Evolutionary conservation across 2,888 invertebrate species (phyloP), one percentile per base, ranked within the genome.

Genomic region (Odontocerum albicorne): DNA sequence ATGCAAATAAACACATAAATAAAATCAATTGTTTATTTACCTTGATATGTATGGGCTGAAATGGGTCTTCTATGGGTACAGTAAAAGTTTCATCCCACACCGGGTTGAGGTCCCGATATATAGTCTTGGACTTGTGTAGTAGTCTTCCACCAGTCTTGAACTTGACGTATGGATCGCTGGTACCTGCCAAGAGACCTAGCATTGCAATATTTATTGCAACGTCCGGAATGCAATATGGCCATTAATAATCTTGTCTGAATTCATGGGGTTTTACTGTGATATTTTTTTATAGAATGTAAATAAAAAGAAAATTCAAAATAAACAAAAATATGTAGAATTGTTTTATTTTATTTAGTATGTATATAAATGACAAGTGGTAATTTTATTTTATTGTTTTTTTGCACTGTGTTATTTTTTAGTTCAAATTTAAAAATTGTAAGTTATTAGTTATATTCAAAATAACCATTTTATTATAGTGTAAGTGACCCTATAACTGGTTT

Each of bases 31-130:
- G 61, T 20, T 4, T 42, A 7, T 67, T 72, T 69, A 89, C 96
- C 84, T 95, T 94, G 57, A 96, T 82, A 64, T 87, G 84, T 39
- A 96, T 83, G 1, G 90, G 87, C 65, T 85, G 83, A 66, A 92
- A 93, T 0, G 94, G 88, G 77, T 96, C 95, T 73, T 95, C 94
- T 58, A 96, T 85, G 39, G 93, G 92, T 64, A 96, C 83, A 6
- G 90, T 89, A 72, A 98, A 96, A 64, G 87, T 88, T 72, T 99
- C 98, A 69, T 99, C 96, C 98, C 98, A 99, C n/a, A 88, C 83
- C 0, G 98, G 98, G 75, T 97, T 97, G 57, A 99, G 81, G 71
- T 94, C 96, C 65, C 96, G 84, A 72, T 92, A 92, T 57, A 99
- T 89, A 51, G 92, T 98, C 68, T 90, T 88, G 64, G 95, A 96